Base-by-base conservation (phyloP, 2,888 invertebrate species). In the Sminthurides aquaticus region DNA sequence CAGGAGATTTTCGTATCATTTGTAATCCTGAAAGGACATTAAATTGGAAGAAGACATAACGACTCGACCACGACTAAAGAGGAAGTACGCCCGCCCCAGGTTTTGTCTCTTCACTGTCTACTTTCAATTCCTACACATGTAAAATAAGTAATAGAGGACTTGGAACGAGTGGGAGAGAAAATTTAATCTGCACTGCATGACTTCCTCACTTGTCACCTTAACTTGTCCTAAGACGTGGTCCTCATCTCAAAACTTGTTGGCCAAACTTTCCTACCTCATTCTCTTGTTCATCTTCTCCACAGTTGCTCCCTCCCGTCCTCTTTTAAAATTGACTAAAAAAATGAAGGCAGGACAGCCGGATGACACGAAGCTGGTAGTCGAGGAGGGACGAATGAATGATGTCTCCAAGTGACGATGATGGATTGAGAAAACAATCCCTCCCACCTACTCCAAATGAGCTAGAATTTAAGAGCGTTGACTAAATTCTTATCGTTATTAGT, bases 401-500 rank as follows among this genome's bases (percentile, higher is more conserved):
- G 34, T 27, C 18, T 60, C 27, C 26, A 43, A 15, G 28, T 29
- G 57, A 62, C 48, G 59, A 64, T 64, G 62, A 62, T 64, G 34
- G 34, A 64, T 64, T 49, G 59, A 22, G 52, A 64, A 58, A 64
- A 64, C 64, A 64, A 58, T 63, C 34, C 43, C 15, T 11, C 15
- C 8, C 43, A 34, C 43, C 43, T 34, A 5, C 15, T 5, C 15
- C 8, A 34, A 34, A 34, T 15, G 43, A 34, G 43, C 15, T 34
- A 11, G 15, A 34, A 34, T 11, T 34, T 15, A 5, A 34, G 15
- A 5, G 43, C n/a, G 43, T 11, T 15, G 43, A 34, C 43, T 34
- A 34, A 34, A 34, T 34, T 34, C 15, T 15, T 34, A 34, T 34
- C 5, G 43, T 34, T 34, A 34, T 34, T 34, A 34, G 43, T n/a